Evolutionary conservation across 2,888 invertebrate species (phyloP), one percentile per base, ranked within the genome.

Genomic region (Liodrosophila aerea): DNA sequence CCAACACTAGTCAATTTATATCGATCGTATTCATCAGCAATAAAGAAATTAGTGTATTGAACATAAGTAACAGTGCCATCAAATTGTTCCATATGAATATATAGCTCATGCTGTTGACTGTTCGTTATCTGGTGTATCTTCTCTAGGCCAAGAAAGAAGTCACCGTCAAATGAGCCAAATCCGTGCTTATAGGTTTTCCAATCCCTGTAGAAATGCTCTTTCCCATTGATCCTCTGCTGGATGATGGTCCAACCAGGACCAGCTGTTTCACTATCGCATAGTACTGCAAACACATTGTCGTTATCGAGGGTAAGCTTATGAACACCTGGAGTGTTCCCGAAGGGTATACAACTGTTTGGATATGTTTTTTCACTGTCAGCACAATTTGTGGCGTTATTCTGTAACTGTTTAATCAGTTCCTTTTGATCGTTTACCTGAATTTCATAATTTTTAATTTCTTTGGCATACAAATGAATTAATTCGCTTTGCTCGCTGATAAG

Each of bases 221-320:
- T 4, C 1, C 51, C 51, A 34, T 34, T 15, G 2, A 34, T 22
- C 4, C 51, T 22, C 29, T 51, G 34, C 8, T 43, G 34, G 2
- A 51, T 16, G 3, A 43, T 22, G 1, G n/a, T 51, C 51, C 51
- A 51, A 7, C 51, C 51, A 8, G 39, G 16, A 8, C 12, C 30
- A 4, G 39, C 8, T 1, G n/a, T 31, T 0, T 7, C 9, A 12
- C 12, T 31, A 7, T 31, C 18, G 7, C 39, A 18, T 9, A 41
- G 27, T 2, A 41, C 40, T 4, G 22, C 27, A 18, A 41, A 41
- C 0, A 27, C 7, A 8, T 41, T 12, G 4, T n/a, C 1, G 9
- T 3, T 4, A 12, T 18, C 3, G 7, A 27, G 8, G 11, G 40
- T 12, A 2, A 27, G 12, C 12, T 18, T 18, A 41, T 41, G 12